Conservation (phyloP, 2,113 vertebrate species). For the Hylia prasina region DNA sequence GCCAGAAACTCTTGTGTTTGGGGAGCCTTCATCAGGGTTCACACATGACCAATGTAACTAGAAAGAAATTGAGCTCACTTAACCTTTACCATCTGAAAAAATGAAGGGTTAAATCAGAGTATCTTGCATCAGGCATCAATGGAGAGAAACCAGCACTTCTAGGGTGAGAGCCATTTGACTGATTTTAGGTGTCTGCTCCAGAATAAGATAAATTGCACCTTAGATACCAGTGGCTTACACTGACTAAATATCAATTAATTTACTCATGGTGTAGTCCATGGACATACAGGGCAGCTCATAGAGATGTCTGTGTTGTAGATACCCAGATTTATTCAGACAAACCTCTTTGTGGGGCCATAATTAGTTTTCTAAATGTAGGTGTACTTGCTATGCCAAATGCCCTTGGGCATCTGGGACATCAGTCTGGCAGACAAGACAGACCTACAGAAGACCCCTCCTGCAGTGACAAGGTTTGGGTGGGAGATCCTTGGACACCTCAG, state of each 20-base stretch:
- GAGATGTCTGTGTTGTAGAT: background rate
- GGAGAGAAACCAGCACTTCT: background rate
- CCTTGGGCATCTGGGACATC: fast-evolving
- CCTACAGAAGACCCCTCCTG: background rate
- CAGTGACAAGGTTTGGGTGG: background rate
- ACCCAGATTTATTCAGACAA: background rate
- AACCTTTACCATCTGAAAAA: background rate
- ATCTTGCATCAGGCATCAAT: fast-evolving
- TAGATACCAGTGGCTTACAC: background rate
- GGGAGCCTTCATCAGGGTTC: background rate
- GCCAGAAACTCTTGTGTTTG: background rate
- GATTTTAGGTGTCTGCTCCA: background rate
- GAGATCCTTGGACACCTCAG: background rate
- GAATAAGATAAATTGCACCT: background rate
- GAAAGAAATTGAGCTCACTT: background rate
- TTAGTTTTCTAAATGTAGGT: background rate
- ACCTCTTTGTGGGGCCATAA: background rate
- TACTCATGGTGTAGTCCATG: background rate
- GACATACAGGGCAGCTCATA: background rate
- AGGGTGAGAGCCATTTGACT: background rate
- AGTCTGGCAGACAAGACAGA: background rate
- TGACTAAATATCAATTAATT: background rate
- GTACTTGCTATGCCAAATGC: background rate
- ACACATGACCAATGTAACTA: background rate
- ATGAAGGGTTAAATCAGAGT: background rate